phyloP scores from a whole-genome alignment of 2,113 vertebrate species.

The Rhinogobius similis region DNA sequence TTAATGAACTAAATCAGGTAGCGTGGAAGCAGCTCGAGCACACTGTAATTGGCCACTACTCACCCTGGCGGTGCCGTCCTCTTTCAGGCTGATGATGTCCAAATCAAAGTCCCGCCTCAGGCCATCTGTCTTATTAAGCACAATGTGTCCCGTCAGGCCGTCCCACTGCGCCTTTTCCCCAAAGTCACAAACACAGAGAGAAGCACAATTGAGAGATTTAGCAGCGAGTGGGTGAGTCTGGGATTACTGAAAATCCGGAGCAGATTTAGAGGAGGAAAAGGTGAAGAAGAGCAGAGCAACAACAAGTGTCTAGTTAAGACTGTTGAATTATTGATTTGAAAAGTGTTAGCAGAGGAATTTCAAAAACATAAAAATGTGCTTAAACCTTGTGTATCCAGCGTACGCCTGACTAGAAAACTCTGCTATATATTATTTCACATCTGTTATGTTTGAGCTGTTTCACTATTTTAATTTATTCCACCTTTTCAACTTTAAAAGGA shows the following conservation, averaged over 20 bases:
- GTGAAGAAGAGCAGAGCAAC: constrained; percentile 5
- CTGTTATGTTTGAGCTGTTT: background rate
- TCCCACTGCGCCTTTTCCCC: constrained; percentile 89
- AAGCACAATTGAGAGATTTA: constrained; percentile 18
- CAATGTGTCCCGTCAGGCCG: constrained; percentile 93
- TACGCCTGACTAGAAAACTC: background rate
- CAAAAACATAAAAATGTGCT: background rate
- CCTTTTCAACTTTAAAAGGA: background rate
- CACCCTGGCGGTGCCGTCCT: constrained; percentile 95
- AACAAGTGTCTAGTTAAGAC: constrained; percentile 7
- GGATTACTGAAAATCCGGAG: constrained; percentile 7
- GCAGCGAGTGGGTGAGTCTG: background rate
- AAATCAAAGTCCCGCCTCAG: constrained; percentile 94
- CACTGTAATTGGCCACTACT: constrained; percentile 63
- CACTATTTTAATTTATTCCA: background rate
- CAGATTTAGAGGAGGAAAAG: constrained; percentile 14
- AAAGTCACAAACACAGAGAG: constrained; percentile 9
- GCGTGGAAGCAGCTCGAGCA: constrained; percentile 27
- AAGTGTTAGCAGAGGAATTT: background rate
- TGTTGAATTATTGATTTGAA: constrained; percentile 7
- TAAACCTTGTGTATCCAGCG: background rate
- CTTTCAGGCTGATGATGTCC: constrained; percentile 97
- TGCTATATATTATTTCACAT: background rate
- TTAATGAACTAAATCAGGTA: constrained; percentile 42
- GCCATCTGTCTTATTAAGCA: constrained; percentile 95